phyloP scores from a whole-genome alignment of 2,113 vertebrate species.

The Callaeas wilsoni region DNA sequence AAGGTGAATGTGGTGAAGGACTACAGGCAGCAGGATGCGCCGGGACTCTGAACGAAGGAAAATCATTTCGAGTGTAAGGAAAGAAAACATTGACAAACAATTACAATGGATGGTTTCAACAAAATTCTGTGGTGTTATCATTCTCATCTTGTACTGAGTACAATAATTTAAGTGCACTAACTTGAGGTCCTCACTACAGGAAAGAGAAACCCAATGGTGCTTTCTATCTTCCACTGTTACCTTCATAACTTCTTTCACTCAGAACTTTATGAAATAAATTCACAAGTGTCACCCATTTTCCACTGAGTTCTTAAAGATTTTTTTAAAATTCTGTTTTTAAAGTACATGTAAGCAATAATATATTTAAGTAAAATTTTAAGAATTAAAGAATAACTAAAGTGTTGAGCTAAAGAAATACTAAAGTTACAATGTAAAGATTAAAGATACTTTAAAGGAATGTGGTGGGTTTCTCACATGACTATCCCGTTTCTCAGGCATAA shows the following conservation, averaged over 20 bases:
- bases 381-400: neutral
- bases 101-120: neutral
- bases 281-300: neutral
- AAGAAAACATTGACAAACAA: neutral
- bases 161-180: neutral
- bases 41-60: slow-evolving; percentile 85
- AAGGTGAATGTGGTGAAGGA: slow-evolving; percentile 96
- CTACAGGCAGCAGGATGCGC: slow-evolving; percentile 91
- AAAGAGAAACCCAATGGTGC: neutral
- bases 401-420: neutral
- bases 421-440: neutral
- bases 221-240: neutral
- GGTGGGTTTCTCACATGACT: neutral
- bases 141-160: neutral
- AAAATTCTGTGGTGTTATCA: neutral
- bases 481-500: neutral
- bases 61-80: neutral
- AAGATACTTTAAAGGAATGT: neutral
- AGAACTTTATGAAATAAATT: neutral
- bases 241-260: neutral
- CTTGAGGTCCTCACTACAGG: neutral
- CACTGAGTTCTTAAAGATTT: neutral
- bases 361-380: neutral
- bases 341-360: neutral
- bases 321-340: neutral